Percentiles rank a stretch among this genome's conserved stretches.
Conservation (phyloP, 2,888 invertebrate species). For the Globia sparganii region DNA sequence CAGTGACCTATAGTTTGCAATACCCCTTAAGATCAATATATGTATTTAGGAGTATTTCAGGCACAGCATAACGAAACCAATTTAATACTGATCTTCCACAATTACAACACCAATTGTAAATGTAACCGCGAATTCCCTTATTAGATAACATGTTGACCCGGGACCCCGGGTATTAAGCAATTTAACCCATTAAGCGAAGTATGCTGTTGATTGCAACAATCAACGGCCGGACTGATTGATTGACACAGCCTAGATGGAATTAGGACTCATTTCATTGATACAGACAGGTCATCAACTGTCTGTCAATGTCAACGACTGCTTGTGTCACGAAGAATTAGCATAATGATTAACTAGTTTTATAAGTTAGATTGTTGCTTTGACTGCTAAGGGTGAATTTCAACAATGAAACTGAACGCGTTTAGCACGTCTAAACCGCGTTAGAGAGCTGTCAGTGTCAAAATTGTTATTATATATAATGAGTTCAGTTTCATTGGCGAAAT, state of each 20-base stretch:
- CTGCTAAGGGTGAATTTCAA: neutral
- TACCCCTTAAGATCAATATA: neutral
- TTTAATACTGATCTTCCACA: slow-evolving; percentile 22
- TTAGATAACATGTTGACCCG: slow-evolving; percentile 84
- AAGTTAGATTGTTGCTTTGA: neutral
- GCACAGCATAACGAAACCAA: neutral
- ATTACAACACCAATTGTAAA: slow-evolving; percentile 53
- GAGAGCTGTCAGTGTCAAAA: neutral
- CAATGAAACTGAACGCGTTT: neutral
- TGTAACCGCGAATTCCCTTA: slow-evolving; percentile 70
- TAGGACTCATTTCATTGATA: slow-evolving; percentile 47
- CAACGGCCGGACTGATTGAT: slow-evolving; percentile 65
- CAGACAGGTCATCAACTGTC: slow-evolving; percentile 30
- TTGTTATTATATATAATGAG: neutral
- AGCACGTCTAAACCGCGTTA: neutral
- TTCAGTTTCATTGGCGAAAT: neutral
- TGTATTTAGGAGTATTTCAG: neutral
- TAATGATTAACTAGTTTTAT: neutral
- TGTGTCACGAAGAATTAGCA: slow-evolving; percentile 1
- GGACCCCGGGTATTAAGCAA: slow-evolving; percentile 83
- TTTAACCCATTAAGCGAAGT: slow-evolving; percentile 77
- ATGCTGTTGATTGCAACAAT: slow-evolving; percentile 74
- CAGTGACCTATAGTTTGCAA: neutral
- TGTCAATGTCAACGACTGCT: slow-evolving; percentile 33
- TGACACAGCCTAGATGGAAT: slow-evolving; percentile 58